phyloP scores from a whole-genome alignment of 2,888 invertebrate genomes.

The Perithous albicinctus region DNA sequence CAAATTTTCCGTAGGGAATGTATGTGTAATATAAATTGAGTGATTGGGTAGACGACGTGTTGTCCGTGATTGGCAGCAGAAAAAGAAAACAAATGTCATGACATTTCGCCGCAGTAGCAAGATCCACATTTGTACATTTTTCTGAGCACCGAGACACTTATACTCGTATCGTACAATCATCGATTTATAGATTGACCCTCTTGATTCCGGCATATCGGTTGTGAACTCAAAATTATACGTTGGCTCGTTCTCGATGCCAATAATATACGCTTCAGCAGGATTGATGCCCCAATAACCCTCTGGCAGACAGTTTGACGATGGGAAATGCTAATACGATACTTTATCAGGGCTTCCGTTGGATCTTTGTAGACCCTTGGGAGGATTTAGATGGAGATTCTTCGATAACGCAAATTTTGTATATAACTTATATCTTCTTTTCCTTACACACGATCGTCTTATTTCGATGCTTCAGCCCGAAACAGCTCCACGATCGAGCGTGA shows the following conservation, averaged over 20 bases:
- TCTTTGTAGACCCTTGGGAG: not conserved
- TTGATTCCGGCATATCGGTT: not conserved
- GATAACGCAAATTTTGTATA: slow-evolving; percentile 6
- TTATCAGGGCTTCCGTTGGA: slow-evolving; percentile 13
- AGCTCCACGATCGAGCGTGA: not conserved
- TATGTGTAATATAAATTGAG: too few species aligned
- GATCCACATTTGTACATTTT: not conserved
- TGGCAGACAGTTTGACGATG: not conserved
- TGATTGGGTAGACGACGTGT: not conserved
- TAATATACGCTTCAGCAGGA: not conserved
- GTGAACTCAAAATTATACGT: slow-evolving; percentile 10
- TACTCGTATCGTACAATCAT: slow-evolving; percentile 17
- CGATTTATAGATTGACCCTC: slow-evolving; percentile 5
- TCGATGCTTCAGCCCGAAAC: not conserved
- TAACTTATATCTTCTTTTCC: not conserved
- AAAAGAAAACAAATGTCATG: not conserved
- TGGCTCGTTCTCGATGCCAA: not conserved
- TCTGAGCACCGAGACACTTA: not conserved
- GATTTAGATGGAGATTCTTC: slow-evolving; percentile 26
- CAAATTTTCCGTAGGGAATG: too few species aligned
- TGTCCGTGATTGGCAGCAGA: not conserved
- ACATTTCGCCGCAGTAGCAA: not conserved
- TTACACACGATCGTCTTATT: not conserved
- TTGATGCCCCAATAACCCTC: slow-evolving; percentile 9
- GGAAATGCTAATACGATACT: slow-evolving; percentile 21